Evolutionary conservation across 2,888 invertebrate genomes (phyloP).

Genomic region (Taenaris catops): DNA sequence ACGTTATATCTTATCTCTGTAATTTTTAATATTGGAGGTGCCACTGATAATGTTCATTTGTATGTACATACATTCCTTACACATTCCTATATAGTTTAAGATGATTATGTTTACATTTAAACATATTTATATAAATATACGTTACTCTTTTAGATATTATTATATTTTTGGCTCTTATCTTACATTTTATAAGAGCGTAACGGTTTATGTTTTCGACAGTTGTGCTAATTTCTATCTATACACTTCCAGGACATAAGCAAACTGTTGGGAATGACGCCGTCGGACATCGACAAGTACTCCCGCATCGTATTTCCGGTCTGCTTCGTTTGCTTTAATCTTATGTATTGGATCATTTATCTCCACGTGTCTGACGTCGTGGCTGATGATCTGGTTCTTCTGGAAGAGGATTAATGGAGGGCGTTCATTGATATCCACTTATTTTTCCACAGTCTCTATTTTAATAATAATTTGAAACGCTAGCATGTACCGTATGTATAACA

Average conservation of each 20-base stretch:
- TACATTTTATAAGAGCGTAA: no score
- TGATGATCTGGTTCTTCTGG: slow-evolving; percentile 93
- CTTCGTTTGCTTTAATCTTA: slow-evolving; percentile 98
- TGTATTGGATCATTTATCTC: slow-evolving; percentile 98
- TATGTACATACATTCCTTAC: no score
- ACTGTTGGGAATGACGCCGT: slow-evolving; percentile 94
- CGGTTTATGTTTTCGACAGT: not conserved
- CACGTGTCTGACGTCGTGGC: slow-evolving; percentile 98
- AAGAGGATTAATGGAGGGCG: slow-evolving; percentile 80
- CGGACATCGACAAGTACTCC: slow-evolving; percentile 99
- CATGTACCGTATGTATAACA: no score
- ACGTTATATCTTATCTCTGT: no score
- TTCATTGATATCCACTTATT: slow-evolving; percentile 56
- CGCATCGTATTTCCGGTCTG: slow-evolving; percentile 98
- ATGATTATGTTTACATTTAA: no score
- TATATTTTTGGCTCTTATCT: no score
- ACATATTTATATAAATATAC: no score
- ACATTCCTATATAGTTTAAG: no score
- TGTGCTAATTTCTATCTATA: not conserved
- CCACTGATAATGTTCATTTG: no score
- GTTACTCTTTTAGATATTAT: no score
- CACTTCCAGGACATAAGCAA: slow-evolving; percentile 89
- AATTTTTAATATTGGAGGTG: no score
- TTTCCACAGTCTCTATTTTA: slow-evolving; percentile 40
- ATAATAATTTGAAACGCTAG: slow-evolving; percentile 61